Conservation (phyloP, 1,140 invertebrate genomes). For the Drosophila serrata region DNA sequence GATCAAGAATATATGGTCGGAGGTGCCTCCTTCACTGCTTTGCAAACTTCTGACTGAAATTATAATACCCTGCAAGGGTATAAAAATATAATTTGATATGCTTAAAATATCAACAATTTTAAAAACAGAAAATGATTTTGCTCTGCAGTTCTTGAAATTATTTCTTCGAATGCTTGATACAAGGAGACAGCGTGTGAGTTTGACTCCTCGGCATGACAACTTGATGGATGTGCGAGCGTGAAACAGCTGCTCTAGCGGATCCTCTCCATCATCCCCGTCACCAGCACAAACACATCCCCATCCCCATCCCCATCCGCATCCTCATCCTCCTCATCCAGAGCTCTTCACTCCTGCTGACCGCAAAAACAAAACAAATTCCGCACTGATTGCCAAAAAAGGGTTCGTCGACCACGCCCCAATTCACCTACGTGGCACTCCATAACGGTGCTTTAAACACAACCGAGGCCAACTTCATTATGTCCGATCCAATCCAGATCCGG, state of each 20-base stretch:
- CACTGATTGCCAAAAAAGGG: conserved; percentile 76
- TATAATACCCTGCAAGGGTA: too few relatives aligned
- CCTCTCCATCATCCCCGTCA: conserved; percentile 12
- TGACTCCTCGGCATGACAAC: conserved; percentile 39
- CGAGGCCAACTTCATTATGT: conserved; percentile 64
- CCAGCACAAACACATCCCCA: background rate
- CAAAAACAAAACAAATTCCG: conserved; percentile 56
- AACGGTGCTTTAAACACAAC: conserved; percentile 64
- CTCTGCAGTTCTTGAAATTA: too few relatives aligned
- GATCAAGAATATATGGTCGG: too few relatives aligned
- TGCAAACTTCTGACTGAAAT: too few relatives aligned
- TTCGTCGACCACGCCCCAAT: conserved; percentile 37
- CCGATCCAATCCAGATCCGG: conserved; percentile 13
- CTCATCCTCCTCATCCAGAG: conserved; percentile 2
- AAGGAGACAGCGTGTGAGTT: conserved; percentile 14
- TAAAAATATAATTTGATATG: too few relatives aligned
- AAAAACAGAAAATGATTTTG: background rate
- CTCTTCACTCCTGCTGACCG: conserved; percentile 56
- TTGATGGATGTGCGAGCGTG: conserved; percentile 71
- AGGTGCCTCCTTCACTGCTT: too few relatives aligned
- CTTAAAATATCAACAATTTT: background rate
- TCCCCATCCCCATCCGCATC: background rate
- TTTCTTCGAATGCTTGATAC: conserved; percentile 13
- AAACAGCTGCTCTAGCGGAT: conserved; percentile 34
- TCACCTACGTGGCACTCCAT: conserved; percentile 47